Conservation (phyloP, 2,797 vertebrate genomes). For the Siniperca obscura region DNA sequence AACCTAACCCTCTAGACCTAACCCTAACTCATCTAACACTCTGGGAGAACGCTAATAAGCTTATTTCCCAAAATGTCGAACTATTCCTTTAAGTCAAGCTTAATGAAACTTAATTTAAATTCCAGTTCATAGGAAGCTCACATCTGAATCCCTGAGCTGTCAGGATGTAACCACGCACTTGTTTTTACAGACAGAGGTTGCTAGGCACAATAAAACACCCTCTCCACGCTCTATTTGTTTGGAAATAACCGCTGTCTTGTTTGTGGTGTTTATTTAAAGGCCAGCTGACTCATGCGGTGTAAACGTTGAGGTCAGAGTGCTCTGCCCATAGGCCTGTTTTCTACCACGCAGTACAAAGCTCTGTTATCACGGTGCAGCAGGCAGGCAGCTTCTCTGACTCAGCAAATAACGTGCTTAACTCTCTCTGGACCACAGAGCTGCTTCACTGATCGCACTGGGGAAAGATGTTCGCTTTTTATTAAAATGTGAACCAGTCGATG, state of each 20-base stretch:
- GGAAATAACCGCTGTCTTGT: constrained; percentile 5
- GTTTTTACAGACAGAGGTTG: constrained; percentile 28
- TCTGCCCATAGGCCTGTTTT: constrained; percentile 36
- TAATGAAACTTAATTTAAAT: background rate
- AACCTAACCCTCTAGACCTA: background rate
- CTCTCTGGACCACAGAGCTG: constrained; percentile 33
- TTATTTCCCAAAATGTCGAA: background rate
- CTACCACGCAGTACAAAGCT: constrained; percentile 39
- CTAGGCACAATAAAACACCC: constrained; percentile 1
- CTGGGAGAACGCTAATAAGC: background rate
- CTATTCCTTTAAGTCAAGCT: background rate
- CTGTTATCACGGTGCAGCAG: constrained; percentile 57
- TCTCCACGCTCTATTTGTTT: background rate
- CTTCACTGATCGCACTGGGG: background rate
- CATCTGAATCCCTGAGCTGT: background rate
- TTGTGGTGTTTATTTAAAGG: constrained; percentile 18
- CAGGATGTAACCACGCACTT: background rate
- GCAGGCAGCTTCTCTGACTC: constrained; percentile 62
- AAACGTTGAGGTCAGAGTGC: constrained; percentile 31
- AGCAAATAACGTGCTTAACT: constrained; percentile 59
- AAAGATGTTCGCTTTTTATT: constrained; percentile 6
- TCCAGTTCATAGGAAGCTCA: background rate
- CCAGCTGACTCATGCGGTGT: constrained; percentile 29
- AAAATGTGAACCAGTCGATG: background rate
- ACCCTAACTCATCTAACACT: background rate